Percentiles rank a stretch among this genome's conserved stretches.
Evolutionary conservation across 2,113 vertebrate species (phyloP).

Genomic region (Dipodomys ordii): DNA sequence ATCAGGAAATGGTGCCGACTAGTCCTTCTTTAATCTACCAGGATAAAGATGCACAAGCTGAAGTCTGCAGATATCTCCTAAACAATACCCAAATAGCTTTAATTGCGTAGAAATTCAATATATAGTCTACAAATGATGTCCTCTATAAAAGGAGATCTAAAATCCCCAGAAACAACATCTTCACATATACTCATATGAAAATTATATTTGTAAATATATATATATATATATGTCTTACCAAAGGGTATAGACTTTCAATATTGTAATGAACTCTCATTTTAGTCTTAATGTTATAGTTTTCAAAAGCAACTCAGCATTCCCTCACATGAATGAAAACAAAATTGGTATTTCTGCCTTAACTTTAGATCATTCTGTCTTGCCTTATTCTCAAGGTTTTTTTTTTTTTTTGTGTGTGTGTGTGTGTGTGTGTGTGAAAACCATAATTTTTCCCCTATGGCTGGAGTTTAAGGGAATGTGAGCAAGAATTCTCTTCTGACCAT

Average conservation of each 20-base stretch:
- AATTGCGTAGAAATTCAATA: neutral
- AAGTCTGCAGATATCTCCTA: neutral
- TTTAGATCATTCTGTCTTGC: conserved; percentile 7
- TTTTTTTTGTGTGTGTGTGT: too few relatives aligned
- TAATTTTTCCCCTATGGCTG: neutral
- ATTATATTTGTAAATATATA: neutral
- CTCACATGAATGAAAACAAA: neutral
- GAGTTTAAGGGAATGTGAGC: neutral
- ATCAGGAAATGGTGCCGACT: neutral
- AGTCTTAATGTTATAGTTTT: neutral
- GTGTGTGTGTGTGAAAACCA: neutral
- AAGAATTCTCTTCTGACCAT: neutral
- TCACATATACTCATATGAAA: neutral
- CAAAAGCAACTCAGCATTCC: neutral
- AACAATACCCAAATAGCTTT: neutral
- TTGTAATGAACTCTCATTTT: conserved; percentile 14
- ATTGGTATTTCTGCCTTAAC: conserved; percentile 12
- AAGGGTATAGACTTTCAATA: neutral
- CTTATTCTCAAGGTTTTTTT: neutral
- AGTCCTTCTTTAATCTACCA: neutral
- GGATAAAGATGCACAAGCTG: neutral
- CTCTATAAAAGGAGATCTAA: neutral
- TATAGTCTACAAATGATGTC: neutral
- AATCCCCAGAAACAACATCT: neutral
- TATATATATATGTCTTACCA: neutral